Evolutionary conservation across 2,797 vertebrate genomes (phyloP).

Genomic region (Phyllotis vaccarum): DNA sequence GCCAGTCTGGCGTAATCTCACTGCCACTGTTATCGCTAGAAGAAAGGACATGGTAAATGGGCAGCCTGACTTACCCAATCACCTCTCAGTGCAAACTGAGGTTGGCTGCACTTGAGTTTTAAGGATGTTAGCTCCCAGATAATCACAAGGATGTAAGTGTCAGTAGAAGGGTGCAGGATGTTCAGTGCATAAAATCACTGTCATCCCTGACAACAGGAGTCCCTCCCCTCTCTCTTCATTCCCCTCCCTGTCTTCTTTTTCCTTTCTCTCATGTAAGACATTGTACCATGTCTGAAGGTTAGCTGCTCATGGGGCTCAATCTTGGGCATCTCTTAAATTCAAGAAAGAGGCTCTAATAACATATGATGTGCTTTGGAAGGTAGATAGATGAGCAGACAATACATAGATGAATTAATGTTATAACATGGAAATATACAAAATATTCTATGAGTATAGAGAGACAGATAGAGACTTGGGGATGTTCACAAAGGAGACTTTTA

Average conservation of each 20-base stretch:
- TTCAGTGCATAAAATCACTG: neutral
- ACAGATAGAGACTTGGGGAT: neutral
- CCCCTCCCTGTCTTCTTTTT: neutral
- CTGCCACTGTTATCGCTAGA: neutral
- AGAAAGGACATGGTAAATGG: neutral
- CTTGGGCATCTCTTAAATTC: neutral
- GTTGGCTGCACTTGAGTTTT: neutral
- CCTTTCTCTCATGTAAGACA: neutral
- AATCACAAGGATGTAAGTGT: neutral
- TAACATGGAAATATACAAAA: slow-evolving; percentile 34
- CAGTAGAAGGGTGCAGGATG: neutral
- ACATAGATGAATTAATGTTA: neutral
- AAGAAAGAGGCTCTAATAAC: neutral
- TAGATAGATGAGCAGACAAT: neutral
- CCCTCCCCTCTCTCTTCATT: neutral
- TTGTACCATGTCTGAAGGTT: neutral
- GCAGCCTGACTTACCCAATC: neutral
- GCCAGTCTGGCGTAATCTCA: neutral
- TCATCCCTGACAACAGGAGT: neutral
- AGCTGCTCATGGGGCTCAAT: neutral
- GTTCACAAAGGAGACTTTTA: slow-evolving; percentile 9
- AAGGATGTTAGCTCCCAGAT: neutral
- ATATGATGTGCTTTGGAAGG: neutral
- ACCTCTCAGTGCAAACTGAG: neutral
- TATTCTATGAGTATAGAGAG: no score